These are phyloP conservation scores for Falco naumanni DNA, from an alignment of 2,797 vertebrate genomes.

Conservation along the genomic window DNA sequence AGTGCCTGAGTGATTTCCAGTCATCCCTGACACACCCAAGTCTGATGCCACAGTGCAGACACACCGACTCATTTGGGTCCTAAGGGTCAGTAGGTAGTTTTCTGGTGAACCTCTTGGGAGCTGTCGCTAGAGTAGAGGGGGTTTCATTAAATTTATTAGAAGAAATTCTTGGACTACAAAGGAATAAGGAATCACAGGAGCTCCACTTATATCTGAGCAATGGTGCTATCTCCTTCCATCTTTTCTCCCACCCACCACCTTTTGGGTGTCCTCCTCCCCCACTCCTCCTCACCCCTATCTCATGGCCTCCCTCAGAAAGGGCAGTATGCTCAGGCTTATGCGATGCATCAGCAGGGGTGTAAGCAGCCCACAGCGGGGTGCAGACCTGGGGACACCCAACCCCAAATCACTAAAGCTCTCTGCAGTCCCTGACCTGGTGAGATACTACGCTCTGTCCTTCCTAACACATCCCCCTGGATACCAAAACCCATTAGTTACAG, in stretches of 20 bases:
- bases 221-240: neutral
- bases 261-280: neutral
- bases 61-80: neutral
- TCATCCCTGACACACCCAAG: neutral
- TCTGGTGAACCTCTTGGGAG: neutral
- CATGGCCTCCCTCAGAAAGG: neutral
- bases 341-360: neutral
- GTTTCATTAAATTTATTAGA: neutral
- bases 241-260: neutral
- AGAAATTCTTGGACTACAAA: neutral
- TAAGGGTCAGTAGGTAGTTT: neutral
- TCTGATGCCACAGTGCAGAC: neutral
- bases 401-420: neutral
- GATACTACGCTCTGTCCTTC: neutral
- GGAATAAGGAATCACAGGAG: neutral
- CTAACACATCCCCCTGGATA: neutral
- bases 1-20: neutral
- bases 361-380: neutral
- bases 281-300: neutral
- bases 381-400: neutral
- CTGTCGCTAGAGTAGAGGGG: neutral
- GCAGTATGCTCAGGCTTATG: neutral
- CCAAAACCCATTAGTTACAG: constrained; percentile 17
- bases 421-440: neutral
- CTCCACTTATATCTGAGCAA: neutral